phyloP scores from a whole-genome alignment of 1,140 invertebrate genomes.

The Parapsyche elsis region DNA sequence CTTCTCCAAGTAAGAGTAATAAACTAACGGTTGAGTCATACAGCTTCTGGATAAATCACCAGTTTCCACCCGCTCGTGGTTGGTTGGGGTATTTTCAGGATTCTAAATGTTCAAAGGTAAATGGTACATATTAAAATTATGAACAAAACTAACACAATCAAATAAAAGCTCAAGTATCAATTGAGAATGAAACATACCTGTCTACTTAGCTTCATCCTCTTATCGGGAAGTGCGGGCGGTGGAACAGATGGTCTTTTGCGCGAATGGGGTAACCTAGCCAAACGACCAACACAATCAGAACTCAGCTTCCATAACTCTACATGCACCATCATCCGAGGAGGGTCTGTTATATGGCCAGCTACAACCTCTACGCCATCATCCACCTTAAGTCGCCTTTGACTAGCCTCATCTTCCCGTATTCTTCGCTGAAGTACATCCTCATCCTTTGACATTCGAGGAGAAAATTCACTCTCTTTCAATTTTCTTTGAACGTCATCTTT shows the following conservation, averaged over 20 bases:
- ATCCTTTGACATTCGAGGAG: constrained; percentile 46
- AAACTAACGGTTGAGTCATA: constrained; percentile 57
- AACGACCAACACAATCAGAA: constrained; percentile 8
- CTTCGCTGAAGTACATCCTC: constrained; percentile 49
- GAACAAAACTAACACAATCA: neutral
- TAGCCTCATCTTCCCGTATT: constrained; percentile 49
- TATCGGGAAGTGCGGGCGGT: constrained; percentile 53
- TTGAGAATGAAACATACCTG: constrained; percentile 43
- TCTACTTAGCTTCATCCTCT: constrained; percentile 50
- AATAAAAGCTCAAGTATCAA: neutral
- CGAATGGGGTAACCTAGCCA: constrained; percentile 36
- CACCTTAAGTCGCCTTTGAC: constrained; percentile 4
- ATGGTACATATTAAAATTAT: neutral
- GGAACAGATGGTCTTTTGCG: constrained; percentile 57
- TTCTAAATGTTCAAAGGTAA: constrained; percentile 40
- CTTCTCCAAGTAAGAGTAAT: constrained; percentile 67
- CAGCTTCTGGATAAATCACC: constrained; percentile 51
- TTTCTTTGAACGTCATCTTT: constrained; percentile 38
- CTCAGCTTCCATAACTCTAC: constrained; percentile 58
- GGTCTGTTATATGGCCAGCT: neutral
- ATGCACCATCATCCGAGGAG: constrained; percentile 51
- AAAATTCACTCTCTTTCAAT: constrained; percentile 26
- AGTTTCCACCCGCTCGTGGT: constrained; percentile 60
- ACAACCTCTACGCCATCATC: neutral
- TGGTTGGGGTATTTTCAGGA: constrained; percentile 58